phyloP scores from a whole-genome alignment of 2,797 vertebrate species.

The Anabas testudineus region DNA sequence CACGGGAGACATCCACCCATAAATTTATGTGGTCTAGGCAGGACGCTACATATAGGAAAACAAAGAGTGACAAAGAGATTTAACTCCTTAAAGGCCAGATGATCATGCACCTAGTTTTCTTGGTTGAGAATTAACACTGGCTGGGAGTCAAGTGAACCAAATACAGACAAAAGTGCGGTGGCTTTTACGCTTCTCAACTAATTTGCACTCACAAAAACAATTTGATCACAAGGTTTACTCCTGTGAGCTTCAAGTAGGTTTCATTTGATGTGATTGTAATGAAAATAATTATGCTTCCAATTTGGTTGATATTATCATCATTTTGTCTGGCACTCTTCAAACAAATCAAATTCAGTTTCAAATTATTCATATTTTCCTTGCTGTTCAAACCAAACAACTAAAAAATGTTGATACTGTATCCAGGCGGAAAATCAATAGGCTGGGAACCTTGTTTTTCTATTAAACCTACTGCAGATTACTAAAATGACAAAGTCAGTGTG shows the following conservation, averaged over 20 bases:
- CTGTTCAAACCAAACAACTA: conserved; percentile 7
- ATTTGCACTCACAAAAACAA: conserved; percentile 18
- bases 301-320: background rate
- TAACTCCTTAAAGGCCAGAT: background rate
- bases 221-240: background rate
- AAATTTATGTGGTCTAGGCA: background rate
- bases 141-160: conserved; percentile 7
- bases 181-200: conserved; percentile 3
- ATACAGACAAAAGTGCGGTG: conserved; percentile 8
- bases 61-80: background rate
- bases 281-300: conserved; percentile 3
- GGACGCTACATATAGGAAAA: background rate
- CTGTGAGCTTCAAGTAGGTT: background rate
- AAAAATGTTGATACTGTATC: background rate
- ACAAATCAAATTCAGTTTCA: conserved; percentile 14
- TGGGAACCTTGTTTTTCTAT: conserved; percentile 21
- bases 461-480: conserved; percentile 32
- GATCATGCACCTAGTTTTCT: background rate
- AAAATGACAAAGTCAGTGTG: conserved; percentile 24
- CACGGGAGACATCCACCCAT: background rate
- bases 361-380: conserved; percentile 1
- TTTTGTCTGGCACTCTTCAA: conserved; percentile 4
- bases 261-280: conserved; percentile 14
- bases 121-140: background rate
- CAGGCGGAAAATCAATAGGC: conserved; percentile 35